Evolutionary conservation across 2,113 vertebrate species (phyloP).

Genomic region (Connochaetes taurinus): DNA sequence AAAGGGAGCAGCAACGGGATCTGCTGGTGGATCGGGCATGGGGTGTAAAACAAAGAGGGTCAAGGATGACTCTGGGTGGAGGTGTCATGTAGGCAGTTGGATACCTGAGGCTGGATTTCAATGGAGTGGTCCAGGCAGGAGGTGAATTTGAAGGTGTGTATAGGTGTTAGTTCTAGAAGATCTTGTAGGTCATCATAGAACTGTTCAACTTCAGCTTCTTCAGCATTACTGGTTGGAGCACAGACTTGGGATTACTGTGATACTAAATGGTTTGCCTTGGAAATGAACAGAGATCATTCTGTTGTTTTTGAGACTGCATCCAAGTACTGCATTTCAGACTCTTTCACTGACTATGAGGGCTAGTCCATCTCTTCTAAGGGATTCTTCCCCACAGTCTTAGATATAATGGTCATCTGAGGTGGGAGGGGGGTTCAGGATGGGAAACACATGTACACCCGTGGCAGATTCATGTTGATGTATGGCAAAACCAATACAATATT

Average conservation of each 20-base stretch:
- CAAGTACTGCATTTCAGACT: neutral
- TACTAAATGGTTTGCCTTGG: neutral
- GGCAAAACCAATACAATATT: too few relatives aligned
- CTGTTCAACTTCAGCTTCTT: neutral
- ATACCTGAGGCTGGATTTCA: neutral
- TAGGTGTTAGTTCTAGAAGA: neutral
- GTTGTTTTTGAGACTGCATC: neutral
- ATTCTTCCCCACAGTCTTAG: neutral
- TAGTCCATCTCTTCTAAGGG: neutral
- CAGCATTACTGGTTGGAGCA: neutral
- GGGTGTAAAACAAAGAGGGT: neutral
- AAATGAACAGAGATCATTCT: neutral
- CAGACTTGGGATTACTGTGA: neutral
- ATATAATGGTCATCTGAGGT: neutral
- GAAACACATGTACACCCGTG: too few relatives aligned
- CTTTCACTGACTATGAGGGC: neutral
- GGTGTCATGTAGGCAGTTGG: neutral
- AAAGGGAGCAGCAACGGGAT: neutral
- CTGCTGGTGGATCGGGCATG: neutral
- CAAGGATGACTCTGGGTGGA: neutral
- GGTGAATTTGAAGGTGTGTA: neutral
- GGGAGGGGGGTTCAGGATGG: too few relatives aligned
- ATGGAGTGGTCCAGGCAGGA: neutral
- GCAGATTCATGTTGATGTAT: too few relatives aligned
- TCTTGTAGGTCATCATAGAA: neutral